Conservation (phyloP, 64 coral and sea anemone species). For the Trachythela sp. region DNA sequence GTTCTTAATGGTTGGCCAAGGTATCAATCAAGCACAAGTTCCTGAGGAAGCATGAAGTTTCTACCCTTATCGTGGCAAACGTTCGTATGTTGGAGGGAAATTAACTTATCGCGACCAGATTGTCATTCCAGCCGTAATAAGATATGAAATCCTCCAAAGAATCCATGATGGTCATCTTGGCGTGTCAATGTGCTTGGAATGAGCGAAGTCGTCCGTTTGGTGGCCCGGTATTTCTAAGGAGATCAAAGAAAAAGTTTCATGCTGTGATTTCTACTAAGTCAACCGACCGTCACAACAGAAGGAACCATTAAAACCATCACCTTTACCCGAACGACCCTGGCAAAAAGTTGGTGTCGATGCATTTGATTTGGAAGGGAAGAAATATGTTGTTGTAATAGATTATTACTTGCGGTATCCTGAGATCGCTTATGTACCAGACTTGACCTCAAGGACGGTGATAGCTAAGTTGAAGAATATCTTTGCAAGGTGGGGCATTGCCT, state of each 20-base stretch:
- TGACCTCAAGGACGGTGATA: no score
- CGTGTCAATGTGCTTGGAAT: constrained; percentile 5
- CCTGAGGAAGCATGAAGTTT: background rate
- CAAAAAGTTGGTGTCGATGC: no score
- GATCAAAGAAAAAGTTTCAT: constrained; percentile 32
- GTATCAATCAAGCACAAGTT: constrained; percentile 4
- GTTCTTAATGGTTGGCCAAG: constrained; percentile 24
- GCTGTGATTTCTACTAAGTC: no score
- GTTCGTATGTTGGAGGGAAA: constrained; percentile 21
- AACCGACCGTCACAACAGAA: no score
- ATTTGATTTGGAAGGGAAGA: no score
- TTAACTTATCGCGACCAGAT: background rate
- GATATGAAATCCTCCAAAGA: background rate
- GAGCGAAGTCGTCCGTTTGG: background rate
- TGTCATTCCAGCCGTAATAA: constrained; percentile 5
- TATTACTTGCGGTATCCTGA: no score
- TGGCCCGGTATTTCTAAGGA: constrained; percentile 13
- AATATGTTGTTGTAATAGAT: no score
- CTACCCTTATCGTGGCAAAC: background rate
- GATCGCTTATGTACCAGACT: no score
- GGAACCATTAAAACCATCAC: no score
- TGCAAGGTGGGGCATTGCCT: no score
- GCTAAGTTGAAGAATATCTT: no score
- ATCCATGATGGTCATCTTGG: constrained; percentile 37
- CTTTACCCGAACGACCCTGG: no score